These are phyloP conservation scores for Urocyon cinereoargenteus DNA, from an alignment of 2,797 vertebrate genomes.

Conservation along the genomic window DNA sequence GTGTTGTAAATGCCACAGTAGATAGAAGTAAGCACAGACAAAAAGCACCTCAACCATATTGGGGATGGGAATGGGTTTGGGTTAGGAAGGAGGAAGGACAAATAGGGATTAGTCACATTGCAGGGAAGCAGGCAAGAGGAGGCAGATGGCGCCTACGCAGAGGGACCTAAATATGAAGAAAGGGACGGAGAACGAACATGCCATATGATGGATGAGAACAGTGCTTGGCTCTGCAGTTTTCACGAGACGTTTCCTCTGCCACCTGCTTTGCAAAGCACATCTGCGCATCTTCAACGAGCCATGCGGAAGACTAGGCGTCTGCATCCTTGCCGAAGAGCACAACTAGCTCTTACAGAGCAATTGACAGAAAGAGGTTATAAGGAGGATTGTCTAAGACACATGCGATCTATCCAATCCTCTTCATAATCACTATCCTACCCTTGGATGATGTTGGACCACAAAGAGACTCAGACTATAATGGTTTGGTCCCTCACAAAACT, in stretches of 20 bases:
- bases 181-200: background rate
- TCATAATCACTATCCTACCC: background rate
- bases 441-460: background rate
- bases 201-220: rapidly evolving
- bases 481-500: background rate
- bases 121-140: background rate
- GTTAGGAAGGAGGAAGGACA: background rate
- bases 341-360: background rate
- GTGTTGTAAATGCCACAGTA: background rate
- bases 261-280: background rate
- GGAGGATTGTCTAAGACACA: background rate
- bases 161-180: background rate
- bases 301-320: background rate
- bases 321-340: background rate
- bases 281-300: background rate
- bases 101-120: background rate
- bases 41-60: background rate
- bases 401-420: background rate
- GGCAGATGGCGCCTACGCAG: background rate
- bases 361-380: background rate
- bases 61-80: background rate
- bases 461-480: background rate
- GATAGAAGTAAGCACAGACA: background rate
- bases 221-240: background rate
- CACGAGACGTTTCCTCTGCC: background rate